Evolutionary conservation across 2,888 invertebrate genomes (phyloP), one percentile per base, ranked within the genome.

Genomic region (Mythimna ferrago): DNA sequence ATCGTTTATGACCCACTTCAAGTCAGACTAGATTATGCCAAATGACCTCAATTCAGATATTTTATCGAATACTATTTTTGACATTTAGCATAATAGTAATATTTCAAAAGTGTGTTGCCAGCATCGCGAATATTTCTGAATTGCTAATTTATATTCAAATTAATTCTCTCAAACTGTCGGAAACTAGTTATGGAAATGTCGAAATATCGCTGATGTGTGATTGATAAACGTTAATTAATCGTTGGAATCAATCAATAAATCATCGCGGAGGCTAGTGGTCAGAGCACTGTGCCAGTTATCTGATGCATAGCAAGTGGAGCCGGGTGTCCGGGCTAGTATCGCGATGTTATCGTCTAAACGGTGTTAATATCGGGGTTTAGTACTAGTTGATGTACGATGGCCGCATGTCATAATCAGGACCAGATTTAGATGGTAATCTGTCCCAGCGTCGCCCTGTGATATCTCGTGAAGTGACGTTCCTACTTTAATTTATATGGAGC

Each of bases 101-200:
- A 69, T 69, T 69, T 81, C 60, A 66, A 21, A 79, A 78, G 44
- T 73, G 62, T 73, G 70, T 64, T 71, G 53, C 68, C 69, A 73
- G 71, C 60, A 11, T 70, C 69, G 76, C 78, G 60, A 75, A 81
- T 78, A 71, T 66, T 68, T 63, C 62, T 69, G n/a, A 38, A 60
- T 10, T 38, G 60, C 61, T 51, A 71, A 76, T 86, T 77, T 65
- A 82, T 73, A 84, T 86, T 82, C 53, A 76, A 85, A 82, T 78
- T 57, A 60, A 58, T 38, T 66, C 6, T 38, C 6, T 32, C 9
- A 56, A 38, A 58, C 32, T 73, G 53, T 70, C 72, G 41, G 63
- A 64, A 66, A 65, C 75, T 7, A 68, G 75, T 74, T 84, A 84
- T 85, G 78, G 66, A 77, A 84, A 85, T 85, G 67, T 56, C 65